Evolutionary conservation across 2,888 invertebrate species (phyloP).

Genomic region (Troides aeacus): DNA sequence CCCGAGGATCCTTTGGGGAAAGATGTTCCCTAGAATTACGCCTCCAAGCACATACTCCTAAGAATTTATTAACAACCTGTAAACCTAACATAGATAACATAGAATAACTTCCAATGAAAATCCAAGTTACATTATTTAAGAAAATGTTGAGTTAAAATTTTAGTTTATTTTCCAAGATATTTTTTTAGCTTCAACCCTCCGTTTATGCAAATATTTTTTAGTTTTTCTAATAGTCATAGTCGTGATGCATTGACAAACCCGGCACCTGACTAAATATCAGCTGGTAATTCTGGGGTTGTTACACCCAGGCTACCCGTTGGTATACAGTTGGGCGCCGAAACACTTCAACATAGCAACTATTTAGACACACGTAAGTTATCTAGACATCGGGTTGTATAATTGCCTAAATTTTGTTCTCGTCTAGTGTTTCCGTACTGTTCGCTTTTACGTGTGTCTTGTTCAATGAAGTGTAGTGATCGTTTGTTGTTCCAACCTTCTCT

Average conservation of each 20-base stretch:
- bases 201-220: too few species aligned
- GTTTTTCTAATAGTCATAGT: constrained; percentile 22
- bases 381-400: constrained; percentile 34
- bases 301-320: constrained; percentile 93
- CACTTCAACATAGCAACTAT: constrained; percentile 40
- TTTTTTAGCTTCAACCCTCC: too few species aligned
- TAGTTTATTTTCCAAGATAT: too few species aligned
- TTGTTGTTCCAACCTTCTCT: constrained; percentile 3
- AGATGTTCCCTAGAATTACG: too few species aligned
- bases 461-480: constrained; percentile 29
- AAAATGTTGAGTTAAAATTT: too few species aligned
- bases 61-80: too few species aligned
- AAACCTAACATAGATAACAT: too few species aligned
- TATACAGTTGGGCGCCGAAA: constrained; percentile 80
- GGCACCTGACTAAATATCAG: constrained; percentile 92
- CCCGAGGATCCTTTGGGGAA: too few species aligned
- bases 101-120: too few species aligned
- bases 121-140: too few species aligned
- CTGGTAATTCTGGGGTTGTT: constrained; percentile 96
- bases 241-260: constrained; percentile 29
- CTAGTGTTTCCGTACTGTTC: constrained; percentile 34
- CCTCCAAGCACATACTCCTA: too few species aligned
- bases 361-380: constrained; percentile 63
- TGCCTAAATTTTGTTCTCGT: constrained; percentile 34
- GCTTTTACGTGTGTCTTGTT: constrained; percentile 47